Evolutionary conservation across 2,797 vertebrate genomes (phyloP).

Genomic region (Helicolenus hilgendorfi): DNA sequence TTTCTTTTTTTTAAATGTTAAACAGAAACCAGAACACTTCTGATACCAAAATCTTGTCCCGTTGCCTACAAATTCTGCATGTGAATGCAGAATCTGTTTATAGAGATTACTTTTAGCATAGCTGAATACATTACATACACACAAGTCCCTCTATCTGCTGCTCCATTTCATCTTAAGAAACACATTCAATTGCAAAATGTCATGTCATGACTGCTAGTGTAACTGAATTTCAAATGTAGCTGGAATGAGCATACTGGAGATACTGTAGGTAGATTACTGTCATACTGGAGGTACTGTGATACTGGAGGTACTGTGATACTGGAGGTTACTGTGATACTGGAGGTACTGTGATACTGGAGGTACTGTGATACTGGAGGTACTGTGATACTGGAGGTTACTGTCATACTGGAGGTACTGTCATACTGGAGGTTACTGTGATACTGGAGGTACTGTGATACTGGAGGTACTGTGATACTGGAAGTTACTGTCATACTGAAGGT

Average conservation of each 20-base stretch:
- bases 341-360: neutral
- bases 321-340: too few relatives aligned
- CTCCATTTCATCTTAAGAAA: neutral
- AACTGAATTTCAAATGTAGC: neutral
- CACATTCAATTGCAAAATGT: neutral
- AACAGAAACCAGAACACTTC: too few relatives aligned
- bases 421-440: neutral
- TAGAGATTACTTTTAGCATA: neutral
- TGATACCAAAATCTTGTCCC: too few relatives aligned
- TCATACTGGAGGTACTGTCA: neutral
- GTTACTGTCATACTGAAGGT: neutral
- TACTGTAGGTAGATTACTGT: too few relatives aligned
- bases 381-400: neutral
- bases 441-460: neutral
- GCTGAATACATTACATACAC: neutral
- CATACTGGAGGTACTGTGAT: neutral
- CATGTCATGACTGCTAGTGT: neutral
- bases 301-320: too few relatives aligned
- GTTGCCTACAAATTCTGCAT: too few relatives aligned
- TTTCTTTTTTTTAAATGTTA: too few relatives aligned
- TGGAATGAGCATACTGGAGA: neutral
- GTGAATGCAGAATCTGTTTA: too few relatives aligned
- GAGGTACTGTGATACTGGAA: neutral
- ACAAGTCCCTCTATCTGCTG: neutral
- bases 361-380: too few relatives aligned